Base-by-base conservation (phyloP, 2,888 invertebrate genomes). In the Lepidochrysops patricia region DNA sequence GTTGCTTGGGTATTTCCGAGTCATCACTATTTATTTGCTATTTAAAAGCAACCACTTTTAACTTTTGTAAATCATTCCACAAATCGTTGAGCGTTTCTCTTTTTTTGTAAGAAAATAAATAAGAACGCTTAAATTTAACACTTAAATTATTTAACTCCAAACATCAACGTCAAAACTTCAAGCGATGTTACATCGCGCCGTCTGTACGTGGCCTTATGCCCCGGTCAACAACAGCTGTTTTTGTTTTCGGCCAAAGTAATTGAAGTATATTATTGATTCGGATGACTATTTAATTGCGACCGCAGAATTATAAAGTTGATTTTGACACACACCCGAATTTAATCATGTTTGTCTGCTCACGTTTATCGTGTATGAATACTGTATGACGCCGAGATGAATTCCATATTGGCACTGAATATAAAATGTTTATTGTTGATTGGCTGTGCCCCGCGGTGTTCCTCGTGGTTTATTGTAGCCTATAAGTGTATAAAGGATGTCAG, bases 221-320 rank as follows among this genome's bases (percentile, higher is more conserved):
- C 29, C 15, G 54, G 60, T 52, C 54, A 57, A 60, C 54, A 58
- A 49, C 52, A 52, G 43, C 57, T 58, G 60, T 58, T 61, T 61
- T 52, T 34, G 57, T 37, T 48, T 54, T 48, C 35, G 52, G 48
- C 60, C 62, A 63, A 64, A 63, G 62, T 65, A 67, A 67, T 64
- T 63, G 58, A 43, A 23, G 57, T 37, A 23, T 50, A 61, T 63
- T 63, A 64, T 64, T 63, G 63, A 61, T 61, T 54, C 57, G 52
- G 61, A 64, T 67, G 63, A 64, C 61, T 64, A 62, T 62, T 64
- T 66, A 64, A 66, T 62, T 62, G 35, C 23, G 50, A 54, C 57
- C 50, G 54, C 43, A 63, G 35, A 64, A 64, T 66, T 60, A 64
- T 64, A 58, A 61, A 63, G 37, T 35, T 29, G 29, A 58, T 58